Conservation (phyloP, 2,113 vertebrate genomes). For the Scartelaos histophorus region DNA sequence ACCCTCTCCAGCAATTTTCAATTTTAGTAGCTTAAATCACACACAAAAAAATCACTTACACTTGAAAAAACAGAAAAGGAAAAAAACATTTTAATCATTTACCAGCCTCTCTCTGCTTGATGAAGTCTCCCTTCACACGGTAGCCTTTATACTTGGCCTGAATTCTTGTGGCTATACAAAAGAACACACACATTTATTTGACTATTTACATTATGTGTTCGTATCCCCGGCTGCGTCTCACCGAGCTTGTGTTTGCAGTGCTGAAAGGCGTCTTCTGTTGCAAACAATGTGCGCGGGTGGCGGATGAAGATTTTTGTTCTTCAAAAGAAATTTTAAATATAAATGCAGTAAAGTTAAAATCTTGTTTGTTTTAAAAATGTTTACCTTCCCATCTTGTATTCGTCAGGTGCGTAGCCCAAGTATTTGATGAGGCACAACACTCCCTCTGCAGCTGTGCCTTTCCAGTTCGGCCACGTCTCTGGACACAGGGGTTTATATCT, state of each 20-base stretch:
- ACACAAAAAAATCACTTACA: not conserved
- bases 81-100: not conserved
- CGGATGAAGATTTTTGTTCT: conserved; percentile 98
- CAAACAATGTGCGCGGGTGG: conserved; percentile 91
- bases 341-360: not conserved
- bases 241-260: conserved; percentile 88
- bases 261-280: conserved; percentile 95
- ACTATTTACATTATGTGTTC: not conserved
- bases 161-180: conserved; percentile 84
- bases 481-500: conserved; percentile 96
- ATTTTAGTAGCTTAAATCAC: conserved; percentile 85
- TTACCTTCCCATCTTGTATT: conserved; percentile 95
- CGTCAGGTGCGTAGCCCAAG: conserved; percentile 87
- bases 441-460: conserved; percentile 84
- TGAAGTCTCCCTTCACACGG: conserved; percentile 79
- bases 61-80: not conserved
- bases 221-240: conserved; percentile 43
- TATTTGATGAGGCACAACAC: conserved; percentile 87
- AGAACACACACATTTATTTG: not conserved
- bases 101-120: conserved; percentile 87
- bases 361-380: not conserved
- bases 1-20: conserved; percentile 88
- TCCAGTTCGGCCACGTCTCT: conserved; percentile 97
- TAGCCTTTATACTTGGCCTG: conserved; percentile 93
- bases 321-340: conserved; percentile 36